Percentiles rank a stretch among this genome's conserved stretches.
Evolutionary conservation across 2,797 vertebrate genomes (phyloP).

Genomic region (Sylvilagus floridanus): DNA sequence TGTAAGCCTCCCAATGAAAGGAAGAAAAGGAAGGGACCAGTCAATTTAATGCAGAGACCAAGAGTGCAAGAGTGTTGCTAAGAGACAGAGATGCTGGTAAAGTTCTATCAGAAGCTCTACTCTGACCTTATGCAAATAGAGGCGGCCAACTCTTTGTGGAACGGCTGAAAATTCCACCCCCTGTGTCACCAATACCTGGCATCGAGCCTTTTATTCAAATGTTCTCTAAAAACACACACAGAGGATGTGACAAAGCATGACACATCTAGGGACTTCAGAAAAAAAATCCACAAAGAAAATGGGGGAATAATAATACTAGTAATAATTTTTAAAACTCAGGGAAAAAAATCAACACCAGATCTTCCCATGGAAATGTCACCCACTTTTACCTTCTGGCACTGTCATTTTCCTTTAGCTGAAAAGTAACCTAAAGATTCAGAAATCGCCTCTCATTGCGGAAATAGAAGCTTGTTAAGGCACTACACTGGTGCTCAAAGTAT

Average conservation of each 20-base stretch:
- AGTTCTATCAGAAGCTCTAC: constrained; percentile 96
- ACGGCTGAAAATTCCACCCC: constrained; percentile 92
- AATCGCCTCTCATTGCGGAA: constrained; percentile 86
- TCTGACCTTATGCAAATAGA: constrained; percentile 99
- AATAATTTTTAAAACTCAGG: constrained; percentile 69
- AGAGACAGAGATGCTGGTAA: constrained; percentile 98
- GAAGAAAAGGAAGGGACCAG: constrained; percentile 97
- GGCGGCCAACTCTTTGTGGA: constrained; percentile 95
- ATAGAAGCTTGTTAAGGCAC: constrained; percentile 87
- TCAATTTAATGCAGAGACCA: constrained; percentile 94
- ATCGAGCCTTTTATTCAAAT: constrained; percentile 94
- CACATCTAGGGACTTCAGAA: constrained; percentile 88
- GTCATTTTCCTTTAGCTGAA: constrained; percentile 84
- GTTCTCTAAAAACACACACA: constrained; percentile 92
- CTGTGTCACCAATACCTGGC: constrained; percentile 96
- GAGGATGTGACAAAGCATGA: constrained; percentile 90
- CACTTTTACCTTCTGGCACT: constrained; percentile 83
- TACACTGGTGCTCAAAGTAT: constrained; percentile 73
- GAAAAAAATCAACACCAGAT: constrained; percentile 56
- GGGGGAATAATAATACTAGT: neutral
- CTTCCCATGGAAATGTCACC: constrained; percentile 88
- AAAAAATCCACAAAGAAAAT: constrained; percentile 33
- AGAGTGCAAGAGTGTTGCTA: constrained; percentile 98
- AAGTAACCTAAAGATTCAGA: constrained; percentile 83
- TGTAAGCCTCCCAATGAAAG: constrained; percentile 95